A percentile compares a stretch with the other conserved stretches of the same genome.
These are phyloP conservation scores for Protosalanx chinensis DNA, from an alignment of 2,797 vertebrate genomes.

Conservation along the genomic window DNA sequence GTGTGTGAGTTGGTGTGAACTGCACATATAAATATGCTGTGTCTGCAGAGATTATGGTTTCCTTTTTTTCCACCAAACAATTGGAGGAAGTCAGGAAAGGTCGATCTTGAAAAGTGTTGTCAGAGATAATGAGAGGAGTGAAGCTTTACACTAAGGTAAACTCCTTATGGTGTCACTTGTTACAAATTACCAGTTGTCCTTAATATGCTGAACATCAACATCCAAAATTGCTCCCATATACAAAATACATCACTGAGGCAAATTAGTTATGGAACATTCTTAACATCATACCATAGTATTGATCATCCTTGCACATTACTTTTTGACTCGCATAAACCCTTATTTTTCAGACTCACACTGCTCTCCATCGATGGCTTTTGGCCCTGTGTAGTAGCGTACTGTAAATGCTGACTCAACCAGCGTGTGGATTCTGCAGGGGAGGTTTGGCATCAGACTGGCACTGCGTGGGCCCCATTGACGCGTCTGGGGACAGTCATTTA, in stretches of 20 bases:
- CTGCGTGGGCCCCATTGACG: slow-evolving; percentile 64
- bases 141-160: too few species aligned
- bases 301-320: too few species aligned
- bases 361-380: neutral
- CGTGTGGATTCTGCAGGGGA: slow-evolving; percentile 30
- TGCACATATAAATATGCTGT: slow-evolving; percentile 46
- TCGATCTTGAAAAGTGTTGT: slow-evolving; percentile 26
- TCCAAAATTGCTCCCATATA: too few species aligned
- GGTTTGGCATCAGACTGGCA: slow-evolving; percentile 19
- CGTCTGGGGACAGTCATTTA: slow-evolving; percentile 20
- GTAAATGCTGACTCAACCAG: slow-evolving; percentile 42
- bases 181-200: too few species aligned
- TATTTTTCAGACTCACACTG: neutral
- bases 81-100: slow-evolving; percentile 61
- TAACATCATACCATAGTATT: too few species aligned
- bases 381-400: neutral
- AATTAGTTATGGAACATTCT: too few species aligned
- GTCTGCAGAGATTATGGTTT: slow-evolving; percentile 63
- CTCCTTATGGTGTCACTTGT: too few species aligned
- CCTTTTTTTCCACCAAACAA: slow-evolving; percentile 69
- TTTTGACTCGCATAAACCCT: neutral
- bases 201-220: too few species aligned
- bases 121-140: slow-evolving; percentile 30
- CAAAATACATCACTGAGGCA: too few species aligned
- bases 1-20: slow-evolving; percentile 24